Evolutionary conservation across 2,797 vertebrate genomes (phyloP).

Genomic region (Enteromius paludinosus): DNA sequence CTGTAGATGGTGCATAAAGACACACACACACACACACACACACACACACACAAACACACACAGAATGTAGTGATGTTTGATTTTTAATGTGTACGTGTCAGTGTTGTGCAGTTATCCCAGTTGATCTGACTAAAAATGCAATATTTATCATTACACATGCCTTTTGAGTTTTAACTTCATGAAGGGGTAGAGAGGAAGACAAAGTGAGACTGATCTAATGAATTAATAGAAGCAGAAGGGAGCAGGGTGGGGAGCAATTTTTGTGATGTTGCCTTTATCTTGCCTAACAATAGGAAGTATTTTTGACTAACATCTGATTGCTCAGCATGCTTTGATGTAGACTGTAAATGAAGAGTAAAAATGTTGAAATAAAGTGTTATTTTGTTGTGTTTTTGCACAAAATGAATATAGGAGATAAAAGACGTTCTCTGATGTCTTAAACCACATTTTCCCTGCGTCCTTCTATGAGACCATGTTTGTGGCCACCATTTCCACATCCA

Average conservation of each 20-base stretch:
- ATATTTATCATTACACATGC: not conserved
- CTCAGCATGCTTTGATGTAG: not conserved
- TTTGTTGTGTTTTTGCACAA: not conserved
- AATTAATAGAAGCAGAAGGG: not conserved
- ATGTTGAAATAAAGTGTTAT: not conserved
- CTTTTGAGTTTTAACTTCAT: not conserved
- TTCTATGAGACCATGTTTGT: not conserved
- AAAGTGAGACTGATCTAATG: not conserved
- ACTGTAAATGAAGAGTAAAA: not conserved
- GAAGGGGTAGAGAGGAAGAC: not conserved
- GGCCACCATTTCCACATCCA: not conserved
- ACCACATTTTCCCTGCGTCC: not conserved
- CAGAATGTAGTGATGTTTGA: not conserved
- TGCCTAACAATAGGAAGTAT: not conserved
- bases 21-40: not conserved
- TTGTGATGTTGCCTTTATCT: not conserved
- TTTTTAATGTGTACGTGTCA: not conserved
- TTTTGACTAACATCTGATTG: no score
- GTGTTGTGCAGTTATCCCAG: not conserved
- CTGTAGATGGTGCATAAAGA: not conserved
- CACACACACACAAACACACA: no score
- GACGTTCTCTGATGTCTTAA: not conserved
- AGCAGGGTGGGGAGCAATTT: not conserved
- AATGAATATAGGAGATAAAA: no score
- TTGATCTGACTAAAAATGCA: not conserved